These are phyloP conservation scores for Xylocopa sonorina DNA, from an alignment of 1,140 invertebrate genomes.

Conservation along the genomic window DNA sequence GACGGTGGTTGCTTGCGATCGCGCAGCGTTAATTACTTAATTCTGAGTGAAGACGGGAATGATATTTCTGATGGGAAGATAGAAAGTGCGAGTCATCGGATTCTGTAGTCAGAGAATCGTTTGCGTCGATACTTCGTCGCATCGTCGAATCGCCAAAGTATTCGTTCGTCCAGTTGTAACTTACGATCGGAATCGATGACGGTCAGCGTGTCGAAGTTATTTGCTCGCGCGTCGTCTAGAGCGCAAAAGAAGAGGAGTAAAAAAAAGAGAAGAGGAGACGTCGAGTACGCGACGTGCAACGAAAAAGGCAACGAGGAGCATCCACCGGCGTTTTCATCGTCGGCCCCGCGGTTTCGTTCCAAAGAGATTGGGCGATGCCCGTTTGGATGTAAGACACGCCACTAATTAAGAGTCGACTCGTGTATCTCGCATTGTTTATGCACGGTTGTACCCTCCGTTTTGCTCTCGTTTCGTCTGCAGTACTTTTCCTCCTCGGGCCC, in stretches of 20 bases:
- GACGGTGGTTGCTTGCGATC: neutral
- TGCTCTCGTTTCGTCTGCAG: neutral
- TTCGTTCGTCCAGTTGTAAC: neutral
- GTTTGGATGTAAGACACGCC: slow-evolving; percentile 12
- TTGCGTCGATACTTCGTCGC: no score
- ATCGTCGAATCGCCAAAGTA: neutral
- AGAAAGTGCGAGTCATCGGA: no score
- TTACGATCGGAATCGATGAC: no score
- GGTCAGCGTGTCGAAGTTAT: neutral
- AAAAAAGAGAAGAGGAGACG: neutral
- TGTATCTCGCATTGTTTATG: slow-evolving; percentile 48
- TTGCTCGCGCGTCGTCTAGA: neutral
- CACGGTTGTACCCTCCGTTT: slow-evolving; percentile 21
- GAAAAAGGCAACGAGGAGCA: slow-evolving; percentile 10
- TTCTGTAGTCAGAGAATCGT: no score
- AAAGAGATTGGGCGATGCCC: slow-evolving; percentile 10
- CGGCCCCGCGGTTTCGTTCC: slow-evolving; percentile 30
- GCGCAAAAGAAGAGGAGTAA: neutral
- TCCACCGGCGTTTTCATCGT: slow-evolving; percentile 7
- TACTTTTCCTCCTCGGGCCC: slow-evolving; percentile 1
- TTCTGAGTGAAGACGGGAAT: no score
- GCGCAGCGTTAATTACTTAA: neutral
- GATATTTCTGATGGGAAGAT: no score
- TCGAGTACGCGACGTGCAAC: neutral
- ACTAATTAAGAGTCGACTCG: slow-evolving; percentile 46